A percentile compares a stretch with the other conserved stretches of the same genome.
These are phyloP conservation scores for Psix sp. DNA, from an alignment of 1,140 invertebrate genomes.

Conservation along the genomic window DNA sequence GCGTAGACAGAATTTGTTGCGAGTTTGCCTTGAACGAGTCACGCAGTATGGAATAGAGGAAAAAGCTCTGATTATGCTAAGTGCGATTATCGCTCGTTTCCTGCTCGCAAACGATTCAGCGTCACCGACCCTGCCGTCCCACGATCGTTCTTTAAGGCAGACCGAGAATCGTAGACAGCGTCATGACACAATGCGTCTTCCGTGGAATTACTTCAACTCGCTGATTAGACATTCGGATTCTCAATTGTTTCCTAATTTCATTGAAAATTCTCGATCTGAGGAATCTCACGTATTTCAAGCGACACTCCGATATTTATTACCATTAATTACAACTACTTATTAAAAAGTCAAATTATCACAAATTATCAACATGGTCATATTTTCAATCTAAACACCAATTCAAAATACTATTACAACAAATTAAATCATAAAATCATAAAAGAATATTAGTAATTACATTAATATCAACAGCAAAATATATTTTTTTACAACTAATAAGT, in stretches of 20 bases:
- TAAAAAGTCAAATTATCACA: too few species aligned
- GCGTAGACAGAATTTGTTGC: conserved; percentile 12
- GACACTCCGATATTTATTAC: too few species aligned
- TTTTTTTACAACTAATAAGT: too few species aligned
- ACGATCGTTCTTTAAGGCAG: conserved; percentile 53
- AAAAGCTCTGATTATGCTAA: conserved; percentile 61
- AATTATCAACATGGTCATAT: too few species aligned
- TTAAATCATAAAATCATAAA: too few species aligned
- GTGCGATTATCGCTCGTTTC: conserved; percentile 58
- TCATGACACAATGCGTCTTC: conserved; percentile 46
- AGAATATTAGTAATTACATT: too few species aligned
- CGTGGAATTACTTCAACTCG: conserved; percentile 13
- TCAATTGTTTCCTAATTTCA: conserved; percentile 43
- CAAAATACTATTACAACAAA: too few species aligned
- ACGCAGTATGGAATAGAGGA: conserved; percentile 20
- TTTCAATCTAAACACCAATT: too few species aligned
- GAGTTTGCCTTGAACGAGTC: conserved; percentile 17
- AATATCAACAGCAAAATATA: too few species aligned
- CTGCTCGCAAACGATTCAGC: conserved; percentile 57
- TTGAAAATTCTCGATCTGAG: conserved; percentile 9
- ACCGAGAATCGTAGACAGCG: conserved; percentile 31
- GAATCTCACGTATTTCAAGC: conserved; percentile 5
- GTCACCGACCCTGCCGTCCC: conserved; percentile 53
- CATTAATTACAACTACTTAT: too few species aligned
- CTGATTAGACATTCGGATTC: conserved; percentile 38